Evolutionary conservation across 2,888 invertebrate species (phyloP).

Genomic region (Dasypolia templi): DNA sequence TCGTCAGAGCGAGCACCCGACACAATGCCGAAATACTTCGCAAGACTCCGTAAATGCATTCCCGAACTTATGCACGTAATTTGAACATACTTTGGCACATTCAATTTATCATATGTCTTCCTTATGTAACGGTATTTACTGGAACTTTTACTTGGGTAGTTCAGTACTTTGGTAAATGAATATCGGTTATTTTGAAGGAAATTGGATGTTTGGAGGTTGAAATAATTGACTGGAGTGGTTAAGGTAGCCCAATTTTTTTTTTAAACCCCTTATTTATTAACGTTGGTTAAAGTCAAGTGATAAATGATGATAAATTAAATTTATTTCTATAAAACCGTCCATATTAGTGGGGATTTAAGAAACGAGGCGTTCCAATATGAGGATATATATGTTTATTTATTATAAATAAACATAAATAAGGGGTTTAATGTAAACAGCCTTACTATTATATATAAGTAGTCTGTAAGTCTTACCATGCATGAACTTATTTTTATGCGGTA

Average conservation of each 20-base stretch:
- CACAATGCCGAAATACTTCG: conserved; percentile 57
- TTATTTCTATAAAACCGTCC: no score
- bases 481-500: no score
- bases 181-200: conserved; percentile 13
- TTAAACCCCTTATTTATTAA: neutral
- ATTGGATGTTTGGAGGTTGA: neutral
- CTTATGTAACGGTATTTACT: conserved; percentile 37
- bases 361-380: no score
- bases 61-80: conserved; percentile 54
- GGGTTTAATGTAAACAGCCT: no score
- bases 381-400: no score
- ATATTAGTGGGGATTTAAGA: no score
- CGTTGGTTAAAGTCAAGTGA: neutral
- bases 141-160: conserved; percentile 23
- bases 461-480: no score
- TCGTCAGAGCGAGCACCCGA: conserved; percentile 15
- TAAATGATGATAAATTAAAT: neutral
- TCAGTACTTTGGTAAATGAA: neutral
- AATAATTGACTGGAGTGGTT: neutral
- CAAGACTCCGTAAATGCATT: conserved; percentile 47
- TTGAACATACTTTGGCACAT: conserved; percentile 50
- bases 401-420: no score
- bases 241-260: neutral
- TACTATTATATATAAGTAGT: no score
- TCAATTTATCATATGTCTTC: conserved; percentile 56